Evolutionary conservation across 2,888 invertebrate genomes (phyloP), one percentile per base, ranked within the genome.

Genomic region (Cheilosia vernalis): DNA sequence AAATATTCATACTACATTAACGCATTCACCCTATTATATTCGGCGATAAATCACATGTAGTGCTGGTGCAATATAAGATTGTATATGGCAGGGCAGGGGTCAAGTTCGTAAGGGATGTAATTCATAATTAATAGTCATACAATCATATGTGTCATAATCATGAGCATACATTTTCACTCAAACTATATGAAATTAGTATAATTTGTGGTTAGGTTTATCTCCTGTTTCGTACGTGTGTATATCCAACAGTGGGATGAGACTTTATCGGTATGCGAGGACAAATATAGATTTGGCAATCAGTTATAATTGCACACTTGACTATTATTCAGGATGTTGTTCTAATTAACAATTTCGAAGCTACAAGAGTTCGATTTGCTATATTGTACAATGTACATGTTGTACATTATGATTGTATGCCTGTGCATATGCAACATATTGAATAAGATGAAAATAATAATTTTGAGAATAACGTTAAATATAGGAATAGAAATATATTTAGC

Each of bases 101-200:
- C 80, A 80, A 84, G 69, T 84, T 73, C 69, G 44, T 69, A 74
- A 79, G 74, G 81, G 74, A 82, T 84, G 84, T 78, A 73, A 80
- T 79, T 79, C 67, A 86, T 88, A 88, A 88, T 88, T 88, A 88
- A 88, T 88, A 85, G 87, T 79, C 87, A 85, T 81, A 86, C 87
- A 87, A 88, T 88, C 87, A 87, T 87, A 88, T 88, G 87, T 88
- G 87, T 77, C 87, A 88, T 84, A 87, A 86, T 87, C 86, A 86
- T 88, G 51, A 87, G 63, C 88, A 88, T 88, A 88, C 78, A 88
- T 88, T 87, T 88, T 86, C 88, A 72, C 82, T 87, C 77, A 80
- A 87, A 87, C 73, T 74, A 87, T 87, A 87, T 87, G 72, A 87
- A 87, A 88, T 87, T 88, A 88, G 87, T 87, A 80, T 87, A 87